Conservation (phyloP, 1,140 invertebrate genomes). For the Metaphire vulgaris region DNA sequence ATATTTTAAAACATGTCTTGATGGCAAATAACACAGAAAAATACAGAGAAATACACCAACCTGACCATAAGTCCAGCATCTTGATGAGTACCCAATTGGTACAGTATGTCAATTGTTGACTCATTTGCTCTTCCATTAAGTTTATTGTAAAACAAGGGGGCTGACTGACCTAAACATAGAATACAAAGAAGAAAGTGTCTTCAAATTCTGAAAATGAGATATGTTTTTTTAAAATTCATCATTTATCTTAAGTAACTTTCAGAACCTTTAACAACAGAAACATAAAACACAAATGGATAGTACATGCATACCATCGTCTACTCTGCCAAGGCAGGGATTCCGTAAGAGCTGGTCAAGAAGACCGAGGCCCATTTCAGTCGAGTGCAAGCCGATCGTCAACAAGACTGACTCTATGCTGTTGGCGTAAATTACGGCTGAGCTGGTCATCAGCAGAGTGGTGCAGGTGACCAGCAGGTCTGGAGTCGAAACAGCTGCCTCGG, state of each 20-base stretch:
- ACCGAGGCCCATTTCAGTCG: conserved; percentile 47
- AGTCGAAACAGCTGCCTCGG: conserved; percentile 58
- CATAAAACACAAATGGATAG: neutral
- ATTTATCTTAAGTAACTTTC: neutral
- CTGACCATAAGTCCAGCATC: conserved; percentile 42
- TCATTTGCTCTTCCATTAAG: conserved; percentile 53
- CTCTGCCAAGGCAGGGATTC: neutral
- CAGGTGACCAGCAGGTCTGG: conserved; percentile 65
- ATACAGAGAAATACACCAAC: too few species aligned
- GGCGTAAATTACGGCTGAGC: conserved; percentile 54
- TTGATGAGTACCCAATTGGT: conserved; percentile 63
- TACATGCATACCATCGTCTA: neutral
- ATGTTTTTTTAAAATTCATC: neutral
- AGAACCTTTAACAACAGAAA: neutral
- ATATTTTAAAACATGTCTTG: too few species aligned
- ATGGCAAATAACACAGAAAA: too few species aligned
- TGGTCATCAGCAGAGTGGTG: conserved; percentile 66
- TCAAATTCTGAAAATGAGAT: neutral
- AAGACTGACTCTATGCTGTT: conserved; percentile 51
- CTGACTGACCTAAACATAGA: conserved; percentile 32
- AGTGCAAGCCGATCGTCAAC: conserved; percentile 49
- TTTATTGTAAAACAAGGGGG: conserved; percentile 36
- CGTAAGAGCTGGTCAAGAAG: conserved; percentile 49
- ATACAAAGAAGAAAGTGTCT: conserved; percentile 19
- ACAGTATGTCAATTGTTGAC: conserved; percentile 70